Evolutionary conservation across 2,113 vertebrate genomes (phyloP), one percentile per base, ranked within the genome.

Genomic region (Lophura nycthemera): DNA sequence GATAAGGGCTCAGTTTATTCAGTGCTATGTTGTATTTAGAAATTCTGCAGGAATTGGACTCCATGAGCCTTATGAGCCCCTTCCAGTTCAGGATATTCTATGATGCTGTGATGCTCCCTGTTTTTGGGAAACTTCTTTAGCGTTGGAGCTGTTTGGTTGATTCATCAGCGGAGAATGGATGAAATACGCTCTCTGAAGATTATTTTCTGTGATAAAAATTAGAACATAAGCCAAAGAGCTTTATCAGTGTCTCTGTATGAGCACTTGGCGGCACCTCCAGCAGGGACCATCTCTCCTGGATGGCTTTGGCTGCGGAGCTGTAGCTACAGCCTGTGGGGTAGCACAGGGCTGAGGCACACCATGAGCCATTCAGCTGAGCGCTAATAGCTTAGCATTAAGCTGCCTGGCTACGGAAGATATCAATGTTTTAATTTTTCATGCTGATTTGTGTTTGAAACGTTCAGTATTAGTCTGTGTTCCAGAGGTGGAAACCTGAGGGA

Each of bases 301-400:
- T 59, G 67, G 17, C n/a, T 72, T 48, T 57, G 56, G 56, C 32
- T 59, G 54, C 16, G 11, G 70, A 47, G 47, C 7, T 13, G 36
- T 36, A 20, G 8, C 32, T 13, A 21, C 20, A 4, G 21, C 19
- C 42, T 24, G 25, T 32, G 45, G 32, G 43, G 27, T 64, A 61
- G 25, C 52, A 52, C 0, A 4, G 63, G 75, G 48, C 70, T 38
- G 19, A 54, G 45, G 12, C 25, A 24, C 50, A 18, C 38, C 43
- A 25, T 1, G 17, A 47, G 27, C 66, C 24, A 0, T 4, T 7
- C 0, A 0, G n/a, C 65, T 56, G 34, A 65, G 40, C 20, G 21
- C 36, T 30, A 59, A 12, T 2, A 88, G 22, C 24, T 70, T 11
- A 60, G 32, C 17, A 20, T 60, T 54, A 65, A 74, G 45, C 66